Evolutionary conservation across 2,797 vertebrate genomes (phyloP), one percentile per base, ranked within the genome.

Genomic region (Discoglossus pictus): DNA sequence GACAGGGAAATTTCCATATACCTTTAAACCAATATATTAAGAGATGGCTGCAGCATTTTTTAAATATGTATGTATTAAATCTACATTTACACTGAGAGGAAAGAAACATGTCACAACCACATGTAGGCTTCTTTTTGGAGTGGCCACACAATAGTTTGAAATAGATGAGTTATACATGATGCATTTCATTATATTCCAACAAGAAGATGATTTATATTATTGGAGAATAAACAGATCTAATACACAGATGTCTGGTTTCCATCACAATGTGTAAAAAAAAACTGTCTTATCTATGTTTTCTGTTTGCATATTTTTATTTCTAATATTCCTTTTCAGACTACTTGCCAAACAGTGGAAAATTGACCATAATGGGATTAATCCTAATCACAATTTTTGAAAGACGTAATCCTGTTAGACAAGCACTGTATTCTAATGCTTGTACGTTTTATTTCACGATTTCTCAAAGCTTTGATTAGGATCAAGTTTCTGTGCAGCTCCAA

Each of bases 201-300:
- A 17, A 12, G 35, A 27, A 40, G 68, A 51, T 65, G 7, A 65
- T 71, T 64, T 64, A 52, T 71, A 58, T 52, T 52, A 35, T 21
- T 7, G 10, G 36, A 71, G 68, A 71, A 52, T 71, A 71, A 71
- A 71, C 68, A 71, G 46, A 58, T 42, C 13, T 7, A 51, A 27
- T 27, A 17, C 17, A 34, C 35, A 25, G 10, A 16, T 61, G n/a
- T 65, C 61, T 71, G 68, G 35, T 71, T 65, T 71, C 61, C 24
- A 65, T 71, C 68, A 65, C 38, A 2, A 15, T n/a, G n/a, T n/a
- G 3, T 3, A 34, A 21, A 12, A 42, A 27, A 25, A 9, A 58
- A 42, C 34, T 55, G 16, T 64, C 55, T 71, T 58, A 71, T 71
- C 18, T 64, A 35, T 64, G 15, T 71, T 62, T 34, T 64, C 43